Base-by-base conservation (phyloP, 2,113 vertebrate species). In the Chunga burmeisteri region DNA sequence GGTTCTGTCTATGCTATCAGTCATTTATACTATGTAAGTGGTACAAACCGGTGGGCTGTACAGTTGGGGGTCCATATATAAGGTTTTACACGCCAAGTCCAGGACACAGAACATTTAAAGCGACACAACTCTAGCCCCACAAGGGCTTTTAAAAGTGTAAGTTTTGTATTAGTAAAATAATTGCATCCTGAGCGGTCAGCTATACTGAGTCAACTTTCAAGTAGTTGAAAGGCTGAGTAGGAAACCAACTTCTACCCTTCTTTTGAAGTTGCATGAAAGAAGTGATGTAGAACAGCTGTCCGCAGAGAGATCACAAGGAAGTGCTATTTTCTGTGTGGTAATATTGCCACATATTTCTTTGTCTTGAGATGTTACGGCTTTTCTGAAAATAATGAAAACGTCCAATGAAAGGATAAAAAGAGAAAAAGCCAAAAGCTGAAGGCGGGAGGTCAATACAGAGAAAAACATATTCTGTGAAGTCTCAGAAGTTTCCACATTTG, bases 261-360 rank as follows among this genome's bases (percentile, higher is more conserved):
- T 71, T 75, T 49, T 90, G 86, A 88, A 77, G 79, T 2, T 18
- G 52, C 47, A 55, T 47, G 77, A 79, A 78, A 84, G 89, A 44
- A 91, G 78, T 19, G 88, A 95, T 92, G 79, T 20, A 53, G 92
- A 94, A 13, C 92, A 95, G 88, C 92, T 95, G 96, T 44, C 86
- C 47, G 15, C 53, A 59, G 86, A 30, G 30, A 72, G 67, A 91
- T 67, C 72, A 86, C 52, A 92, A 38, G 89, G 47, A 87, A 82
- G 80, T 0, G 8, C 47, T 58, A 5, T 49, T 90, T 86, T 32
- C 74, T 65, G 32, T 36, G 74, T 30, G 91, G 92, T 49, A 77
- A 70, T 27, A 95, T 30, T 95, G 90, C 85, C 88, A 82, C 84
- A 49, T 17, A 68, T 21, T 65, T 40, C 62, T 93, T 80, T 83